A percentile compares a stretch with the other conserved stretches of the same genome.
phyloP scores from a whole-genome alignment of 2,797 vertebrate genomes.

The Ibycter americanus region DNA sequence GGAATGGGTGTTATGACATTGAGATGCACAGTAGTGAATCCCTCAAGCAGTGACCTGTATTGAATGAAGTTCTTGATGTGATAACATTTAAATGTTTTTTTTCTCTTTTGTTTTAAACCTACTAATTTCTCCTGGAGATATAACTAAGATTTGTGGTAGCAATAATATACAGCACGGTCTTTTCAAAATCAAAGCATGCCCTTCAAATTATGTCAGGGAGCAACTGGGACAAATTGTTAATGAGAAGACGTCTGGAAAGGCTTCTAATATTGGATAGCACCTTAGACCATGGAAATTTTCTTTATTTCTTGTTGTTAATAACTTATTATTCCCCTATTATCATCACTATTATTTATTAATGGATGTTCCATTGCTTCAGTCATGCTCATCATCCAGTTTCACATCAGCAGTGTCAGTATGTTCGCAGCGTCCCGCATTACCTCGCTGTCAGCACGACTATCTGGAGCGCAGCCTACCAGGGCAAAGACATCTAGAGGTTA shows the following conservation, averaged over 20 bases:
- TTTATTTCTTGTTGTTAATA: background rate
- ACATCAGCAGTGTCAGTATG: fast-evolving
- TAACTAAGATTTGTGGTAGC: fast-evolving
- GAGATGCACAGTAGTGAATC: fast-evolving
- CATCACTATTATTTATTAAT: background rate
- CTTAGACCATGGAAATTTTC: background rate
- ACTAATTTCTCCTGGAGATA: background rate
- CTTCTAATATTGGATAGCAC: background rate
- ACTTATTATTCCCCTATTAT: background rate
- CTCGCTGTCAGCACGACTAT: fast-evolving
- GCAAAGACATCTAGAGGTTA: background rate
- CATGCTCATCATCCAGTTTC: background rate
- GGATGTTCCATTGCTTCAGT: background rate
- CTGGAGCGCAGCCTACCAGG: background rate
- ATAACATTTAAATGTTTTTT: too few species aligned
- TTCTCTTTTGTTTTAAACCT: background rate
- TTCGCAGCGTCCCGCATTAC: fast-evolving
- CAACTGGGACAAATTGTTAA: background rate
- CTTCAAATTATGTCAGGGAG: background rate
- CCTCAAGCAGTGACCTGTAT: background rate
- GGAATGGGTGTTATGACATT: fast-evolving
- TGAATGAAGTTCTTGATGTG: background rate
- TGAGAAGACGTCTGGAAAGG: background rate
- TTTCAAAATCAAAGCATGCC: background rate
- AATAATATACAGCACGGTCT: fast-evolving